These are phyloP conservation scores for Silurus aristotelis DNA, from an alignment of 2,797 vertebrate genomes.

Conservation along the genomic window DNA sequence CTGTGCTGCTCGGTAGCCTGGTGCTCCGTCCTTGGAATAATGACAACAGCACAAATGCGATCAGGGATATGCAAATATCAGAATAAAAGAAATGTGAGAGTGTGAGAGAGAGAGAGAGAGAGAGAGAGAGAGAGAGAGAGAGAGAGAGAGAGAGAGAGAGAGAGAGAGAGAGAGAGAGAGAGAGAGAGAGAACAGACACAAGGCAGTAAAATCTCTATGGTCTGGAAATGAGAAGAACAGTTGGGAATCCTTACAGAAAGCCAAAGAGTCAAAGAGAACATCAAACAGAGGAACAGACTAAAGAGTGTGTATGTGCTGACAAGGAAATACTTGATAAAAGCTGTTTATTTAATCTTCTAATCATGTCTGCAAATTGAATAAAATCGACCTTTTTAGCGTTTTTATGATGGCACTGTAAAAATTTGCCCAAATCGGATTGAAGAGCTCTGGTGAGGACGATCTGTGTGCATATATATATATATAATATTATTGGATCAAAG, in stretches of 20 bases:
- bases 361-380: background rate
- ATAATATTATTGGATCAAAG: too few species aligned
- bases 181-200: slow-evolving; percentile 6
- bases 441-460: slow-evolving; percentile 16
- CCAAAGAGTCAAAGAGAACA: slow-evolving; percentile 26
- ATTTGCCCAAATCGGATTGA: background rate
- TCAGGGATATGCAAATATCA: slow-evolving; percentile 49
- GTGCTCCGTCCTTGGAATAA: slow-evolving; percentile 47
- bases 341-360: slow-evolving; percentile 23
- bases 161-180: background rate
- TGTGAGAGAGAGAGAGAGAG: background rate
- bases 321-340: slow-evolving; percentile 33
- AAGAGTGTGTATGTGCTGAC: slow-evolving; percentile 16
- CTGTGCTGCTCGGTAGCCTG: slow-evolving; percentile 24
- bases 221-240: slow-evolving; percentile 43
- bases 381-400: background rate
- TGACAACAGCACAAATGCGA: slow-evolving; percentile 46
- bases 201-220: slow-evolving; percentile 46
- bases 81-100: slow-evolving; percentile 13
- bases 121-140: background rate
- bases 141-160: background rate
- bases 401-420: background rate
- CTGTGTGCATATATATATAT: background rate
- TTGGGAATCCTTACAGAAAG: slow-evolving; percentile 25
- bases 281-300: slow-evolving; percentile 24